phyloP scores from a whole-genome alignment of 2,113 vertebrate genomes.

The Prunella himalayana region DNA sequence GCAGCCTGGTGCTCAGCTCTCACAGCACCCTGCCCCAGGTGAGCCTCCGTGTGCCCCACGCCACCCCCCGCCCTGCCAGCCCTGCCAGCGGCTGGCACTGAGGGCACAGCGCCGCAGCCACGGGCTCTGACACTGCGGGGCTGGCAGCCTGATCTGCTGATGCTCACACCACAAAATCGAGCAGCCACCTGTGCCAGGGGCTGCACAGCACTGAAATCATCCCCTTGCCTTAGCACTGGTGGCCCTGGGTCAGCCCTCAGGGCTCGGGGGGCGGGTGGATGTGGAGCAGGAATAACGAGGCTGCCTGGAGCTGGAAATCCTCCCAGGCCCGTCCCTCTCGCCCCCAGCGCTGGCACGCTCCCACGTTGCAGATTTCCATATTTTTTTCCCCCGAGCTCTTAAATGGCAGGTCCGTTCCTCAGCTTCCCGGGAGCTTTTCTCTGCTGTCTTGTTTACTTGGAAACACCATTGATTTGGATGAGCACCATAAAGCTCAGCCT shows the following conservation, averaged over 20 bases:
- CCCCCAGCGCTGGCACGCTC: background rate
- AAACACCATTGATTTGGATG: background rate
- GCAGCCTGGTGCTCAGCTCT: slow-evolving; percentile 46
- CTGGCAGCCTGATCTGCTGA: background rate
- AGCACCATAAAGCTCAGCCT: background rate
- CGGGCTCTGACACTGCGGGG: fast-evolving
- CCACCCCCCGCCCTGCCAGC: background rate
- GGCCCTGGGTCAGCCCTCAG: background rate
- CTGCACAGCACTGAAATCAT: fast-evolving
- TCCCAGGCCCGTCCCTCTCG: background rate
- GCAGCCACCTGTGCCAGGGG: background rate
- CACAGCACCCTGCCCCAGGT: slow-evolving; percentile 50
- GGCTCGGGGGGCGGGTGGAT: background rate
- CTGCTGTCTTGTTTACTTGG: slow-evolving; percentile 16
- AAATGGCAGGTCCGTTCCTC: slow-evolving; percentile 47
- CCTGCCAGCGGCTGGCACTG: background rate
- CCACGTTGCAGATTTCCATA: background rate
- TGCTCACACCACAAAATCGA: background rate
- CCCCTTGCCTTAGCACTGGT: background rate
- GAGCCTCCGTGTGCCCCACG: background rate
- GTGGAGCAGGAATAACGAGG: background rate
- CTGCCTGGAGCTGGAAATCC: slow-evolving; percentile 6
- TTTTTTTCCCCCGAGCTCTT: background rate
- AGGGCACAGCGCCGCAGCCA: background rate
- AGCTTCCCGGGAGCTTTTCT: background rate